Evolutionary conservation across 1,140 invertebrate genomes (phyloP), one percentile per base, ranked within the genome.

Genomic region (Procambarus virginalis): DNA sequence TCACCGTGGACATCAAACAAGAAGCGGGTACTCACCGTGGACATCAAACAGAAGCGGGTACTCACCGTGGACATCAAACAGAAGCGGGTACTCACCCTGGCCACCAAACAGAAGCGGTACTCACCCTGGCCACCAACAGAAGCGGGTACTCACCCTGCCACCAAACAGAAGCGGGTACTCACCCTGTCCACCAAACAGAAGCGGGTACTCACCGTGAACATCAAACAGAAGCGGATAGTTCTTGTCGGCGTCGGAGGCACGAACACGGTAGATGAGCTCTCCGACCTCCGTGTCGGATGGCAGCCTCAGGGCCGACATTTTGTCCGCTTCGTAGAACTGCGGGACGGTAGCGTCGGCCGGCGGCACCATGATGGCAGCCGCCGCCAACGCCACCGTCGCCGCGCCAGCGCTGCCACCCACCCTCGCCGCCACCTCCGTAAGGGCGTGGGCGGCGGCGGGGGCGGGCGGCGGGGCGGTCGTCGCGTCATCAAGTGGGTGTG

Each of bases 141-240:
- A 98, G 94, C 88, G 97, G 97, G 94, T 97, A 98, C n/a, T n/a
- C n/a, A n/a, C n/a, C 10, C 60, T 14, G 3, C 34, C 34, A 34
- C 34, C 34, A 34, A 34, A 34, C 34, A 34, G 34, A 34, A 34
- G 34, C 34, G 34, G 34, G 34, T 34, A 34, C 34, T 34, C 34
- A 34, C 34, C 34, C 0, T 34, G 34, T 0, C 34, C 34, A 34
- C 34, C 34, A 34, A 34, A 34, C 34, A 34, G 60, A 5, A 64
- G 17, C 4, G 4, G 17, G 68, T 80, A 80, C 91, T 94, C 95
- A 96, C 96, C 96, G 89, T 96, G 95, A 87, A 97, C 95, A 92
- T 96, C 96, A 94, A 98, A 98, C 88, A 95, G 94, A 90, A 98
- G 94, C 88, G 97, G 97, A 94, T 97, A 98, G 93, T 98, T 97